Evolutionary conservation across 2,113 vertebrate species (phyloP).

Genomic region (Neomonachus schauinslandi): DNA sequence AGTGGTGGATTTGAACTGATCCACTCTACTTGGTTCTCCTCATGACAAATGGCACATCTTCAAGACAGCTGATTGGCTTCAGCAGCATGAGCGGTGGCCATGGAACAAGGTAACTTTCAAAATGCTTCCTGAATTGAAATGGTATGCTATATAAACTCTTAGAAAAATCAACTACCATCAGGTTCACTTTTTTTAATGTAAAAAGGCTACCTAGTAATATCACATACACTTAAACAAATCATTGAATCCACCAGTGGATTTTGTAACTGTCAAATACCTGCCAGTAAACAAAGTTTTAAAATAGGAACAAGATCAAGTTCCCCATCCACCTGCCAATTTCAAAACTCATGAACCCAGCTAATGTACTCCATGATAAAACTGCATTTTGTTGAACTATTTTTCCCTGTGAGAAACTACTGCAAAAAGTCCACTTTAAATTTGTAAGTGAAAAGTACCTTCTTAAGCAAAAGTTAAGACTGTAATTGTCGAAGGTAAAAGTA

Average conservation of each 20-base stretch:
- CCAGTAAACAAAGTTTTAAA: conserved; percentile 77
- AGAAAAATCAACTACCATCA: conserved; percentile 25
- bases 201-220: background rate
- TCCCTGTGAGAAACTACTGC: background rate
- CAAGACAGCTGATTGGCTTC: conserved; percentile 53
- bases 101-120: conserved; percentile 21
- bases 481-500: background rate
- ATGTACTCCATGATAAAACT: conserved; percentile 36
- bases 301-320: conserved; percentile 79
- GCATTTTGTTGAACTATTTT: background rate
- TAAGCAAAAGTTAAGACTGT: conserved; percentile 18
- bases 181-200: background rate
- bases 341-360: conserved; percentile 19
- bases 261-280: conserved; percentile 59
- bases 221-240: conserved; percentile 34
- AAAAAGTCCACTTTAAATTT: background rate
- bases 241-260: conserved; percentile 52
- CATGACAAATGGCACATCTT: conserved; percentile 56
- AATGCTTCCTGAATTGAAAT: conserved; percentile 12
- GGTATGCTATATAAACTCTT: background rate
- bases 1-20: conserved; percentile 37
- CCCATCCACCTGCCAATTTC: conserved; percentile 55
- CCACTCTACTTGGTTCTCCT: conserved; percentile 5
- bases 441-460: background rate
- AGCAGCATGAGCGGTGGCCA: background rate